A percentile compares a stretch with the other conserved stretches of the same genome.
Evolutionary conservation across 35 echinoderm and acorn worm genomes (phyloP).

Genomic region (Ophiothrix spiculata): DNA sequence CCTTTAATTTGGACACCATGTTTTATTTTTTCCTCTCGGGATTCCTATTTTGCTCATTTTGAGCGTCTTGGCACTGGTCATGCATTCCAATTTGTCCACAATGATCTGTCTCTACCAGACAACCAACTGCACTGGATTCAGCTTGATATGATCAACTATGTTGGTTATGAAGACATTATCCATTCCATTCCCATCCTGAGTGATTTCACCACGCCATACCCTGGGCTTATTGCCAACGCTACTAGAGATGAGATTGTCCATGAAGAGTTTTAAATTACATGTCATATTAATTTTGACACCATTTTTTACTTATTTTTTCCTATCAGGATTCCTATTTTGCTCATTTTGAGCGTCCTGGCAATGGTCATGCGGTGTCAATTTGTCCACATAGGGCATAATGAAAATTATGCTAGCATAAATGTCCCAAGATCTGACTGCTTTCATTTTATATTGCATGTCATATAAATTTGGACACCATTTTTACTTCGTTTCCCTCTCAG

Average conservation of each 20-base stretch:
- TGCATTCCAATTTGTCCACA: conserved; percentile 35
- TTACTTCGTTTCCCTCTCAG: too few species aligned
- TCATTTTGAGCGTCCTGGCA: conserved; percentile 48
- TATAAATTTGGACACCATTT: too few species aligned
- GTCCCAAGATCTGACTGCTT: too few species aligned
- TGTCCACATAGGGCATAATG: conserved; percentile 24
- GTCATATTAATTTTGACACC: too few species aligned
- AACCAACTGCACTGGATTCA: conserved; percentile 36
- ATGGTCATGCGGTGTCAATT: conserved; percentile 39
- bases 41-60: conserved; percentile 26
- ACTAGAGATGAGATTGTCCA: conserved; percentile 25
- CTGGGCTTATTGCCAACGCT: conserved; percentile 33
- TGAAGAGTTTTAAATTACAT: too few species aligned
- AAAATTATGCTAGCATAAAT: too few species aligned
- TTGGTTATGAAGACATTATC: conserved; percentile 32
- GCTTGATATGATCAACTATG: conserved; percentile 22
- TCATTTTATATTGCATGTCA: too few species aligned
- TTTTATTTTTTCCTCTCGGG: too few species aligned
- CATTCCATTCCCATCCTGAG: neutral
- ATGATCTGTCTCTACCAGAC: neutral
- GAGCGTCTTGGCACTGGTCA: conserved; percentile 49
- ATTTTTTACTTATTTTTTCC: too few species aligned
- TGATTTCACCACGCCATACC: conserved; percentile 29
- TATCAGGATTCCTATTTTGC: conserved; percentile 22
- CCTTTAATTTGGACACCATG: too few species aligned